Base-by-base conservation (phyloP, 1,140 invertebrate genomes). In the Cryptotermes secundus region DNA sequence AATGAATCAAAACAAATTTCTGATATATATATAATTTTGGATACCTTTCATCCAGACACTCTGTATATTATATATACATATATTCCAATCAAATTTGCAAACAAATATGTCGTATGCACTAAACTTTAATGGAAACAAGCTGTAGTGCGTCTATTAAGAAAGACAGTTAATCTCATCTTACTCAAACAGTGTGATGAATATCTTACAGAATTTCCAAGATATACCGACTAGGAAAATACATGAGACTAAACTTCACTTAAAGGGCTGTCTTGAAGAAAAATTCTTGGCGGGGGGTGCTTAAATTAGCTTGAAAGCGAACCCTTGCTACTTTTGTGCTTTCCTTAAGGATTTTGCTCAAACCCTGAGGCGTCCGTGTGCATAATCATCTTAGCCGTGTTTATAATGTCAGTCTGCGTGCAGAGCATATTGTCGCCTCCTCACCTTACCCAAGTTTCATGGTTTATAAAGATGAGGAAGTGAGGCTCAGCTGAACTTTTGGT, bases 221-320 rank as follows among this genome's bases (percentile, higher is more conserved):
- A 49, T 0, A 49, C 45, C 45, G 45, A 22, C 45, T 19, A 49
- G 45, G 45, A 72, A 72, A 72, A 72, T 72, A 14, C 59, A 72
- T 7, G 53, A 72, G 59, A 72, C 31, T 72, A 72, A 72, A 72
- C n/a, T 72, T n/a, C 6, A 7, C 59, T 72, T 72, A 26, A 72
- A 31, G 59, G 59, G 59, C 22, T 14, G 45, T 49, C 19, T 49
- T 49, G 19, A 22, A 19, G n/a, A 31, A 31, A 31, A 72, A 31
- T 31, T 26, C 59, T 14, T 31, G 0, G 59, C 59, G 6, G 59
- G 59, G n/a, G 59, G 59, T 31, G 59, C n/a, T 14, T 72, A 31
- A 31, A 72, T 72, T 72, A 72, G 31, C 59, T 72, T 72, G 59
- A 72, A 72, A 72, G 59, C 59, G 59, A 72, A n/a, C 59, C n/a